A percentile compares a stretch with the other conserved stretches of the same genome.
Conservation (phyloP, 2,113 vertebrate genomes). For the Aldabrachelys gigantea region DNA sequence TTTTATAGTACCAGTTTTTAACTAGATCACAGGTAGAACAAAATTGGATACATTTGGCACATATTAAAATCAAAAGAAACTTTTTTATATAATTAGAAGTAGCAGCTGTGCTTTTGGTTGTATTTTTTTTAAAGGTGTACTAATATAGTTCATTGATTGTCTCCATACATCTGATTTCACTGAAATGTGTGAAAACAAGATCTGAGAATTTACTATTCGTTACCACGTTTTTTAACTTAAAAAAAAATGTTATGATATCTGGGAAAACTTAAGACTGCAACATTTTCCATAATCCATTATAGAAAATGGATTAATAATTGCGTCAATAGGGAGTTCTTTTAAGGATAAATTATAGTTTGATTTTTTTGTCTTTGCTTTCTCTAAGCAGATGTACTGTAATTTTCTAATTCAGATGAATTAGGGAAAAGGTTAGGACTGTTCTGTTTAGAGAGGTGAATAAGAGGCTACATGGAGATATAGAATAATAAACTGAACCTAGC, state of each 20-base stretch:
- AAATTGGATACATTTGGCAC: not conserved
- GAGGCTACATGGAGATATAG: not conserved
- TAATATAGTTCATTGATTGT: too few relatives aligned
- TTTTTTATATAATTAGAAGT: not conserved
- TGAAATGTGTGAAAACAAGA: not conserved
- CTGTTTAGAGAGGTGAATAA: not conserved
- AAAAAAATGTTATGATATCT: not conserved
- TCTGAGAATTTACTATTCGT: not conserved
- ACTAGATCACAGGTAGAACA: not conserved
- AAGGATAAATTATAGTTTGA: not conserved
- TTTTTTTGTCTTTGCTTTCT: not conserved
- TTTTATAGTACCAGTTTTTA: not conserved
- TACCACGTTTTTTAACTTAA: not conserved
- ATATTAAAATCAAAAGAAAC: not conserved
- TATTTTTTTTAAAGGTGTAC: too few relatives aligned
- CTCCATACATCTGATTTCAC: not conserved
- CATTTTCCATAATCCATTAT: not conserved
- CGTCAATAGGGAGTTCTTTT: not conserved
- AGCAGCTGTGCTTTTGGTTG: not conserved
- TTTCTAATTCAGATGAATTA: fast-evolving
- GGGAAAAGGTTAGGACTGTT: not conserved
- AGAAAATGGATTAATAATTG: not conserved
- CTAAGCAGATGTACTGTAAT: fast-evolving
- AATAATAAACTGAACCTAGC: not conserved
- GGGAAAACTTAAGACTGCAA: not conserved